Base-by-base conservation (phyloP, 2,888 invertebrate genomes). In the Drosophila austrosaltans region DNA sequence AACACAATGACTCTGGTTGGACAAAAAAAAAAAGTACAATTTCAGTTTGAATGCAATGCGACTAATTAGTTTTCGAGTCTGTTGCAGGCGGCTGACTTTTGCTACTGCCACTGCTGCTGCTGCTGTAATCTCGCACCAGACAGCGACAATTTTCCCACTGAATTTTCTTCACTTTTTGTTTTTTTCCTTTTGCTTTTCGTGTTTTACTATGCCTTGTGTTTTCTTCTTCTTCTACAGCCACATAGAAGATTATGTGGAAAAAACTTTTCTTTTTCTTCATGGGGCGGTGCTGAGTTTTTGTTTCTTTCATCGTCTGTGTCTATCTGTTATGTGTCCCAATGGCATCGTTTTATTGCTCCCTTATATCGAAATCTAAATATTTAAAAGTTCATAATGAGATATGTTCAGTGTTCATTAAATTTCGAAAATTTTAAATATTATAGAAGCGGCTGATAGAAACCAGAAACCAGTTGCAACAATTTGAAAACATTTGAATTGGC, bases 141-240 rank as follows among this genome's bases (percentile, higher is more conserved):
- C 77, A 74, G 76, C 82, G 85, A 89, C 83, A 87, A 78, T 82
- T 89, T 85, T 86, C 89, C 81, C 85, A 87, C 74, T 80, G 88
- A 74, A 73, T 84, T 89, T 85, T 85, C 86, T 16, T 16, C 16
- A 16, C 82, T 86, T 85, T 89, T 89, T 86, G 66, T 57, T 56
- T 57, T 57, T 28, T n/a, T 56, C 16, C 16, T 48, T 30, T 16
- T 28, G 20, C 48, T 25, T 48, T 48, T 48, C 48, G 22, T 48
- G 48, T 32, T 61, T 36, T 53, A 40, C 40, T 61, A 56, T 58
- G 32, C 42, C 44, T 60, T 64, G 20, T 63, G 54, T 72, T 77
- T 54, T 16, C 16, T 16, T 16, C 16, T 16, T 16, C 16, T 16
- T 16, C 16, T 16, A 16, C 68, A n/a, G 69, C 63, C 69, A 61